Evolutionary conservation across 2,888 invertebrate genomes (phyloP), one percentile per base, ranked within the genome.

Genomic region (Machimus atricapillus): DNA sequence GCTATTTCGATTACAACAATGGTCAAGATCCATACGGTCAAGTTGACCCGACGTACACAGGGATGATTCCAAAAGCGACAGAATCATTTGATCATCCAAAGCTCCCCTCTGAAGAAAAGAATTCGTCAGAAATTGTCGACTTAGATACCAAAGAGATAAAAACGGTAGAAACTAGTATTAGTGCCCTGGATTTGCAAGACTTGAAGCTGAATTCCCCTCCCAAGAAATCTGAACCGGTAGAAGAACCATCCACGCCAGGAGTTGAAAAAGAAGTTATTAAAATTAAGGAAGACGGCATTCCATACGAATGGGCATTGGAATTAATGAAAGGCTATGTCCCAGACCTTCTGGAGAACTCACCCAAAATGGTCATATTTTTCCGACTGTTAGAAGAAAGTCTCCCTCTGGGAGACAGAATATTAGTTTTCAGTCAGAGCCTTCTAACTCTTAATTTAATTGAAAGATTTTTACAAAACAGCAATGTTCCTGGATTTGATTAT

Each of bases 371-470:
- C 90, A 94, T 99, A 76, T 96, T 99, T 90, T 97, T 99, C 92
- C 96, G 96, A 89, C 96, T 99, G 88, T 93, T 99, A 81, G 96
- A 97, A 89, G 97, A 98, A 92, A 97, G 98, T 89, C 95, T 99
- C 86, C 94, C 94, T 87, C 92, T 96, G 88, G 98, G 97, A 0
- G 99, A 99, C 93, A 96, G 99, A 88, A 94, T 99, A 87, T 93
- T 99, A 86, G 95, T 99, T 4, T 99, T 99, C 92, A 98, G 98
- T 90, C 99, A 99, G 92, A 98, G 98, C 90, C 94, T 99, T 87
- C 96, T 98, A 90, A 99, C 99, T 0, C 93, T 99, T 89, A 97
- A 98, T 94, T 94, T 98, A 88, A 97, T 99, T 88, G 99, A 99
- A 93, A 97, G 97, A 91, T 98, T 98, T 92, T 94, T 99, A 89